Percentiles rank a stretch among this genome's conserved stretches.
Conservation (phyloP, 2,888 invertebrate genomes). For the Ichneumoninae sp. region DNA sequence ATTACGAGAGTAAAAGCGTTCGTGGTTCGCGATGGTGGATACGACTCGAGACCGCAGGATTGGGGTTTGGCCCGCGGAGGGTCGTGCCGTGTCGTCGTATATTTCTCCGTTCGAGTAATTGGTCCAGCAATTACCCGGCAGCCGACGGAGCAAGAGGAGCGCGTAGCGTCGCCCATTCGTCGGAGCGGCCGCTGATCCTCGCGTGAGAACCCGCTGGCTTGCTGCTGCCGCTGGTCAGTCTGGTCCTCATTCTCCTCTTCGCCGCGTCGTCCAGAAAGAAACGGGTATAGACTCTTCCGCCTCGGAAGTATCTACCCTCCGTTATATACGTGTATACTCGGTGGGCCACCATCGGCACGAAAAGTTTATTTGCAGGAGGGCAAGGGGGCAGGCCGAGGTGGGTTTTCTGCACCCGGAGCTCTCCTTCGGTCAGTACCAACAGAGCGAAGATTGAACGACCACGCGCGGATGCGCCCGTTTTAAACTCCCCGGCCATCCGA, state of each 20-base stretch:
- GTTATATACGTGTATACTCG: constrained; percentile 5
- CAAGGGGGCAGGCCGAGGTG: constrained; percentile 6
- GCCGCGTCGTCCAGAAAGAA: constrained; percentile 10
- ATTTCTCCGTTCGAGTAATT: constrained; percentile 74
- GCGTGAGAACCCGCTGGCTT: constrained; percentile 61
- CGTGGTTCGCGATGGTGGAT: constrained; percentile 37
- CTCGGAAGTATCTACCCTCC: constrained; percentile 23
- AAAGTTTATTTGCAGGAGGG: constrained; percentile 30
- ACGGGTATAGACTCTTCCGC: constrained; percentile 4
- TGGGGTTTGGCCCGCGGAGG: constrained; percentile 55
- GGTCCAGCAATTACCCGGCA: constrained; percentile 71
- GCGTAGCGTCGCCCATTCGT: neutral
- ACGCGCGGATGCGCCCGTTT: neutral
- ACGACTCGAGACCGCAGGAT: constrained; percentile 23
- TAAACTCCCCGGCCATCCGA: constrained; percentile 14
- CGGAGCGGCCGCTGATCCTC: constrained; percentile 38
- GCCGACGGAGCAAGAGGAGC: constrained; percentile 37
- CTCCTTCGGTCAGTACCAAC: constrained; percentile 26
- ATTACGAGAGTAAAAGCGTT: constrained; percentile 47
- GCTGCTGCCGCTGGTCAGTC: constrained; percentile 43
- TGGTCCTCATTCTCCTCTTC: constrained; percentile 11
- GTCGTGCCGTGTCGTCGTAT: constrained; percentile 67
- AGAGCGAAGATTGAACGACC: constrained; percentile 53
- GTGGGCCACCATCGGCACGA: constrained; percentile 20
- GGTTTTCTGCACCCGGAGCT: constrained; percentile 4